Evolutionary conservation across 2,113 vertebrate species (phyloP), one percentile per base, ranked within the genome.

Genomic region (Cyprinodon tularosa): DNA sequence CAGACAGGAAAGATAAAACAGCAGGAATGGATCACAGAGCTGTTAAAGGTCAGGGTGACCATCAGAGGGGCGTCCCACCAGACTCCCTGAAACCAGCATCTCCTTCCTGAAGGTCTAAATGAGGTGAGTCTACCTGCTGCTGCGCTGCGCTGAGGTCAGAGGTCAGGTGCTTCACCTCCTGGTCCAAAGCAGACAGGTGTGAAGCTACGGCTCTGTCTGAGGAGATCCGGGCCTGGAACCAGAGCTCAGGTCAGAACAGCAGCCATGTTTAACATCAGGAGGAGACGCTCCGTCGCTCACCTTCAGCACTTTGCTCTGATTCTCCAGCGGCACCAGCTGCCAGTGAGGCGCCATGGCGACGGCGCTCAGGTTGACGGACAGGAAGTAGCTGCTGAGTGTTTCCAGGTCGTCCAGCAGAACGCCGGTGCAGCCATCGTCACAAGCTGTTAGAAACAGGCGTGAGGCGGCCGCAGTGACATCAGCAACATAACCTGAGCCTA

Each of bases 401-500:
- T 96, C 95, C 90, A 99, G 74, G 83, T 92, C 93, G 57, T 93
- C 88, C 64, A 99, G 89, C 50, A 99, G 76, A 48, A 93, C 38
- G 0, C 95, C 95, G 2, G 93, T 94, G 83, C 97, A 99, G 13
- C 93, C 89, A 36, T 98, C 96, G 71, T 96, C 89, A 84, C 98
- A 99, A 1, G 95, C 97, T 99, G 67, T 20, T 3, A 68, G 38
- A 0, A 15, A 62, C 38, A 65, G 45, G 76, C 37, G 29, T 22
- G 36, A 45, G 14, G 61, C 81, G 17, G 72, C 0, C 1, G 53
- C 48, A 50, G 29, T 11, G 29, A 44, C 37, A 70, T 0, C 12
- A 8, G 22, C 29, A 8, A 0, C 1, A 10, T 20, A 15, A 39
- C 62, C 36, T 64, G 1, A 44, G 42, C 57, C 1, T 36, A 10